Percentiles rank a stretch among this genome's conserved stretches.
These are phyloP conservation scores for Esox lucius DNA, from an alignment of 2,797 vertebrate genomes.

Conservation along the genomic window DNA sequence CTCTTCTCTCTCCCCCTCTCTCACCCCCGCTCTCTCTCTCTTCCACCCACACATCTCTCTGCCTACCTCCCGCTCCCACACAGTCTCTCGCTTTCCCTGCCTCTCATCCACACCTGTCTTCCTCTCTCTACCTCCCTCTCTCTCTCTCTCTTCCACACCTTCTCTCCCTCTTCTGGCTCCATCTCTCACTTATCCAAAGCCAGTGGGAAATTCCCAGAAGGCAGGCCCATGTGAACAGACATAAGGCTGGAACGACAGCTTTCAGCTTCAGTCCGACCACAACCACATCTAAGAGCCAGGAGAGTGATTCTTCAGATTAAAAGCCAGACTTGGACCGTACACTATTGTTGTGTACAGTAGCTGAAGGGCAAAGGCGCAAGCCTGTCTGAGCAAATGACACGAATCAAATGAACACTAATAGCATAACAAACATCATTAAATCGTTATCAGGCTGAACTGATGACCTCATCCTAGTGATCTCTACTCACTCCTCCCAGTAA, in stretches of 20 bases:
- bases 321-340: background rate
- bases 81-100: background rate
- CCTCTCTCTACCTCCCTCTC: background rate
- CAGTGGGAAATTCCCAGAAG: constrained; percentile 12
- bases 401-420: background rate
- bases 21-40: too few relatives aligned
- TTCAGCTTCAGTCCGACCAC: constrained; percentile 29
- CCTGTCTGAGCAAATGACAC: background rate
- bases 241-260: constrained; percentile 21
- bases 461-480: background rate
- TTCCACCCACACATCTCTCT: background rate
- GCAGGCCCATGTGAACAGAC: constrained; percentile 30
- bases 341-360: background rate
- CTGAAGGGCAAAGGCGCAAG: background rate
- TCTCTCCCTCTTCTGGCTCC: background rate
- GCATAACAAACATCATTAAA: background rate
- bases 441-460: background rate
- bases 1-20: background rate
- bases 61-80: background rate
- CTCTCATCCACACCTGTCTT: background rate
- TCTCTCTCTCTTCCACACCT: background rate
- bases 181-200: constrained; percentile 9
- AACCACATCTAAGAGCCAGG: constrained; percentile 25
- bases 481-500: background rate
- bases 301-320: background rate